Percentiles rank a stretch among this genome's conserved stretches.
phyloP scores from a whole-genome alignment of 2,113 vertebrate species.

The Clinocottus analis region DNA sequence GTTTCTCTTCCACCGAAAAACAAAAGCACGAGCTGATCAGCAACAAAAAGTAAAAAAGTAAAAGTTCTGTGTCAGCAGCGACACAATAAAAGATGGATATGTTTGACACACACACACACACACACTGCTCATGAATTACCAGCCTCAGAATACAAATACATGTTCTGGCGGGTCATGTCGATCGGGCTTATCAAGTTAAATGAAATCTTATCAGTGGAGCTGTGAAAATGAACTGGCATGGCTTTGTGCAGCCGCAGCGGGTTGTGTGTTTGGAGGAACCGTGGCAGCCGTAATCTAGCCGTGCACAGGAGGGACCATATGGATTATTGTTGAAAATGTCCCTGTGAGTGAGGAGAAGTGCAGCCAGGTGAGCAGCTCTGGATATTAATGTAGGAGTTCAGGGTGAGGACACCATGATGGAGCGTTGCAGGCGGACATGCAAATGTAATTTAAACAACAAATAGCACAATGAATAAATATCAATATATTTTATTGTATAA shows the following conservation, averaged over 20 bases:
- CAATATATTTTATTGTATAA: not conserved
- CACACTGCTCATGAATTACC: slow-evolving; percentile 3
- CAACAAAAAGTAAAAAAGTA: not conserved
- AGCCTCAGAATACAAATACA: not conserved
- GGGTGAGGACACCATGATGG: not conserved
- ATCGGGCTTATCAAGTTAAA: slow-evolving; percentile 22
- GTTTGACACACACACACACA: not conserved
- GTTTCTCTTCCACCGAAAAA: not conserved
- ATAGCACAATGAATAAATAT: no score
- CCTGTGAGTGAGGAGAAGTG: slow-evolving; percentile 4
- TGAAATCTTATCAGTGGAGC: slow-evolving; percentile 8
- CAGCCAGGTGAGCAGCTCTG: not conserved
- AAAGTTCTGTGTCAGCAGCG: not conserved
- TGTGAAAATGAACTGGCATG: slow-evolving; percentile 1
- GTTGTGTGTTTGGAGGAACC: slow-evolving; percentile 1
- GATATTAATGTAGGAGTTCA: slow-evolving; percentile 1
- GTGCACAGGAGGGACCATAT: slow-evolving; percentile 34
- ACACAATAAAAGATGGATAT: not conserved
- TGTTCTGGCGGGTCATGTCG: not conserved
- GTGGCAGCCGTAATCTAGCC: slow-evolving; percentile 3
- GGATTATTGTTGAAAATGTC: slow-evolving; percentile 37
- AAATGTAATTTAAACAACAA: not conserved
- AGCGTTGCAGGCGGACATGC: not conserved
- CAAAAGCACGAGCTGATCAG: not conserved
- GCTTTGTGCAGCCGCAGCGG: slow-evolving; percentile 30